Conservation (phyloP, 2,888 invertebrate genomes). For the Bugulina stolonifera region DNA sequence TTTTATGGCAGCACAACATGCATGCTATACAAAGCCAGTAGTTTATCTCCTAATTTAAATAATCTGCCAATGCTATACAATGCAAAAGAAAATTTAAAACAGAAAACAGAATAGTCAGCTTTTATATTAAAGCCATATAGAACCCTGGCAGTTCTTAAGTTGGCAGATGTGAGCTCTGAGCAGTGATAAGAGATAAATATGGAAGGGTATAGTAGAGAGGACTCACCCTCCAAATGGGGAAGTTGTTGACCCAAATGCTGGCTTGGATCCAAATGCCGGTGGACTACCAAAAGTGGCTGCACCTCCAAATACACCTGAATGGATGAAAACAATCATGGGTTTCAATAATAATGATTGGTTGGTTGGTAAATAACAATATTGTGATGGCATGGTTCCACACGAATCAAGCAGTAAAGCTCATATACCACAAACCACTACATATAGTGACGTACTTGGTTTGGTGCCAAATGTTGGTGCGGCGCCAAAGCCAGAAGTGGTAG, state of each 20-base stretch:
- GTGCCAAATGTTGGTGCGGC: slow-evolving; percentile 9
- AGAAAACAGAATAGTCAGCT: no score
- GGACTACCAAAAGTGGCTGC: slow-evolving; percentile 3
- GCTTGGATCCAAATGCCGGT: neutral
- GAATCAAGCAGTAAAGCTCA: neutral
- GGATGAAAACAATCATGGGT: neutral
- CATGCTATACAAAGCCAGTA: no score
- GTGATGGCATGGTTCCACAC: neutral
- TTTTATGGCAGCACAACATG: no score
- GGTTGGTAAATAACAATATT: neutral
- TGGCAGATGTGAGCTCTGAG: no score
- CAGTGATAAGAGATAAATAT: no score
- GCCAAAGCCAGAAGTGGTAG: neutral
- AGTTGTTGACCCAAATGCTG: neutral
- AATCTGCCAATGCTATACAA: no score
- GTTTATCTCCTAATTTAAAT: no score
- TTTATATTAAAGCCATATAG: no score
- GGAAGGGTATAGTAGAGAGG: no score
- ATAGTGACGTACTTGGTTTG: slow-evolving; percentile 11
- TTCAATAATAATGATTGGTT: neutral
- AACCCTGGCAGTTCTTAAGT: no score
- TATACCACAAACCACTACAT: neutral
- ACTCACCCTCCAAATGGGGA: slow-evolving; percentile 8
- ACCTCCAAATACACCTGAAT: neutral
- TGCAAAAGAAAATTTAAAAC: no score